These are phyloP conservation scores for Nineta flava DNA, from an alignment of 2,888 invertebrate species.

Conservation along the genomic window DNA sequence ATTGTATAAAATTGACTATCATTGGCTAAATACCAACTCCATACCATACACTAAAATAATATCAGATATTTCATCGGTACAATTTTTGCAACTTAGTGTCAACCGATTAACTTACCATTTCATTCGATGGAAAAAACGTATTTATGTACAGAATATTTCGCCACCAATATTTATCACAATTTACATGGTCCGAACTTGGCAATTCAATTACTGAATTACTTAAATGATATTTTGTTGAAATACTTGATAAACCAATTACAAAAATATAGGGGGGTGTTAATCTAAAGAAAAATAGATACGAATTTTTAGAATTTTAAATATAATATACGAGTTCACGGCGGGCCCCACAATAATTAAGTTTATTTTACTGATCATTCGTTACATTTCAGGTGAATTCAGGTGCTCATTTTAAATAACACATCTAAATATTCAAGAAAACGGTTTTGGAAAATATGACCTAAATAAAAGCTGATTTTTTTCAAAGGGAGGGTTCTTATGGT, in stretches of 20 bases:
- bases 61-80: background rate
- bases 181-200: constrained; percentile 36
- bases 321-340: too few relatives aligned
- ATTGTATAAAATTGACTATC: constrained; percentile 29
- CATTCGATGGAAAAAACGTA: constrained; percentile 37
- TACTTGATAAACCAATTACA: constrained; percentile 34
- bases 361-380: too few relatives aligned
- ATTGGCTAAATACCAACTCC: constrained; percentile 32
- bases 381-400: too few relatives aligned
- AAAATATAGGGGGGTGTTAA: constrained; percentile 43
- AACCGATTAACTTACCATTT: constrained; percentile 32
- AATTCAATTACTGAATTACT: constrained; percentile 32
- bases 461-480: too few relatives aligned
- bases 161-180: constrained; percentile 46
- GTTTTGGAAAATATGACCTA: too few relatives aligned
- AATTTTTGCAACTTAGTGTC: background rate
- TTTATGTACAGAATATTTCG: constrained; percentile 44
- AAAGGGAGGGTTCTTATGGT: too few relatives aligned
- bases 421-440: too few relatives aligned
- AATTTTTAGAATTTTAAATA: background rate
- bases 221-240: constrained; percentile 30
- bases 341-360: too few relatives aligned
- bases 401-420: too few relatives aligned
- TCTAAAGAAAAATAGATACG: constrained; percentile 24
- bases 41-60: constrained; percentile 26